A percentile compares a stretch with the other conserved stretches of the same genome.
Evolutionary conservation across 1,140 invertebrate species (phyloP).

Genomic region (Meloidogyne hapla): DNA sequence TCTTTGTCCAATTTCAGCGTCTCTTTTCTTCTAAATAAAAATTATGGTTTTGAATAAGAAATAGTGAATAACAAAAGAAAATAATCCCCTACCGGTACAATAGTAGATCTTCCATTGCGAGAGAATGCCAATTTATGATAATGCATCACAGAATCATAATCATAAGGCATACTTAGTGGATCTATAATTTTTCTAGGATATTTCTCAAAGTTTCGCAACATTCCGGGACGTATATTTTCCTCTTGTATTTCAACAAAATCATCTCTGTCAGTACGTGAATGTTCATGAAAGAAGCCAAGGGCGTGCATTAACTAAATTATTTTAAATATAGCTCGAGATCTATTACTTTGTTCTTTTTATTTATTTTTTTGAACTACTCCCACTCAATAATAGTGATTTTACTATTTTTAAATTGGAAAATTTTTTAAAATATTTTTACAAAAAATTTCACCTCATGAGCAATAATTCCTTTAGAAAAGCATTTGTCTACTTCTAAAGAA

Average conservation of each 20-base stretch:
- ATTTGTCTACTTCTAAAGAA: slow-evolving; percentile 63
- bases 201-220: slow-evolving; percentile 63
- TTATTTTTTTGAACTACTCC: no score
- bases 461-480: slow-evolving; percentile 63
- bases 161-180: slow-evolving; percentile 63
- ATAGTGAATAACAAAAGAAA: no score
- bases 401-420: no score
- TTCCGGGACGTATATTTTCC: slow-evolving; percentile 62
- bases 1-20: slow-evolving; percentile 61
- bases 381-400: no score
- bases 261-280: slow-evolving; percentile 61
- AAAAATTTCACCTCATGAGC: slow-evolving; percentile 57
- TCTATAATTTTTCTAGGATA: slow-evolving; percentile 64
- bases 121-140: slow-evolving; percentile 64
- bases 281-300: slow-evolving; percentile 63
- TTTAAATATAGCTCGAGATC: no score
- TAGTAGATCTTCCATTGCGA: slow-evolving; percentile 58
- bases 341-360: no score
- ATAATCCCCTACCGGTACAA: slow-evolving; percentile 55
- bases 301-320: slow-evolving; percentile 28
- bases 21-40: slow-evolving; percentile 38
- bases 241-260: slow-evolving; percentile 60
- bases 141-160: slow-evolving; percentile 59
- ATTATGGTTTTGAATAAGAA: no score
- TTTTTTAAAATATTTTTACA: slow-evolving; percentile 4